A percentile compares a stretch with the other conserved stretches of the same genome.
Evolutionary conservation across 2,113 vertebrate genomes (phyloP).

Genomic region (Lagopus leucura): DNA sequence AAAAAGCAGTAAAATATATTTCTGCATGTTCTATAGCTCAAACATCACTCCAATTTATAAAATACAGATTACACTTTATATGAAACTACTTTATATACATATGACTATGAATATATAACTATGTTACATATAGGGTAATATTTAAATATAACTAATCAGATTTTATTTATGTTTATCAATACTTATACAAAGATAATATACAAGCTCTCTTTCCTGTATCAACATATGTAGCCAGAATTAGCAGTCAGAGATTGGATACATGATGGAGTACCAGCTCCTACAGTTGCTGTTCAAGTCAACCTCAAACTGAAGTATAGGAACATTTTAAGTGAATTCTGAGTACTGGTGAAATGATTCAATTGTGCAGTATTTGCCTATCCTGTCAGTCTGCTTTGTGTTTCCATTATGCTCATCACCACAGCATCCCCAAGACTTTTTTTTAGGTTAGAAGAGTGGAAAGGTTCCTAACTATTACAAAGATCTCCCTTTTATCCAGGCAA

Average conservation of each 20-base stretch:
- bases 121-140: not conserved
- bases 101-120: not conserved
- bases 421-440: not conserved
- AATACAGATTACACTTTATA: not conserved
- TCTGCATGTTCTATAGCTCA: not conserved
- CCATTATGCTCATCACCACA: not conserved
- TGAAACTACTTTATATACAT: not conserved
- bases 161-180: not conserved
- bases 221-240: not conserved
- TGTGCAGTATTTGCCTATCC: fast-evolving
- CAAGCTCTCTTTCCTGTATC: not conserved
- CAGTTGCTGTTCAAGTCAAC: not conserved
- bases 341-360: not conserved
- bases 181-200: not conserved
- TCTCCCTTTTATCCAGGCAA: not conserved
- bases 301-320: not conserved
- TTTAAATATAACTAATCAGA: not conserved
- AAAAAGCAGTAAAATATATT: not conserved
- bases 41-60: not conserved
- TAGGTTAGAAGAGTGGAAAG: not conserved
- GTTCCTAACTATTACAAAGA: not conserved
- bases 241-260: not conserved
- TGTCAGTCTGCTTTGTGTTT: not conserved
- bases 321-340: not conserved
- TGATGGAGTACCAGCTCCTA: not conserved